phyloP scores from a whole-genome alignment of 35 echinoderm and acorn worm genomes.

The Heliocidaris tuberculata region DNA sequence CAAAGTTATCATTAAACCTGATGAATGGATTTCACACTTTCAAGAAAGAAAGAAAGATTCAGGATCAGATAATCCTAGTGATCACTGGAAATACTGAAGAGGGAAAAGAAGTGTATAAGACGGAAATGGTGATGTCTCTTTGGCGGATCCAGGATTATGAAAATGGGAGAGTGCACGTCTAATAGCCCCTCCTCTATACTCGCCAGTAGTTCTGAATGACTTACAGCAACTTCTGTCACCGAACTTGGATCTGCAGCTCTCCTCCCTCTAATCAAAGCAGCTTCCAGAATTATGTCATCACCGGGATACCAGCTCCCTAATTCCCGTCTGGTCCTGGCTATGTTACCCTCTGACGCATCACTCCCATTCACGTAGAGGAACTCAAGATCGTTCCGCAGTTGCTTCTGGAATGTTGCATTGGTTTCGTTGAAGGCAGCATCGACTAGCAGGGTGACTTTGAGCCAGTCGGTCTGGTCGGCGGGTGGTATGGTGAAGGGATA shows the following conservation, averaged over 20 bases:
- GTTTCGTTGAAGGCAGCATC: background rate
- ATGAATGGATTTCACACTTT: too few relatives aligned
- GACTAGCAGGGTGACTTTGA: background rate
- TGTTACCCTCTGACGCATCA: background rate
- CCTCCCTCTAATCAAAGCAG: background rate
- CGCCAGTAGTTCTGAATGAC: background rate
- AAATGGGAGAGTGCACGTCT: background rate
- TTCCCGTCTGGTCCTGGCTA: background rate
- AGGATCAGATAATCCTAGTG: too few relatives aligned
- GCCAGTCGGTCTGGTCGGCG: background rate
- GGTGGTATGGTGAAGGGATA: background rate
- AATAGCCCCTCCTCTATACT: background rate
- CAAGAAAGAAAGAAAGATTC: too few relatives aligned
- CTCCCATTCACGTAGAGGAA: conserved; percentile 21
- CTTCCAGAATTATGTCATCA: background rate
- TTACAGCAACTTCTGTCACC: background rate
- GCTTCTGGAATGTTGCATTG: background rate
- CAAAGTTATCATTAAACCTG: too few relatives aligned
- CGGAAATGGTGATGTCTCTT: too few relatives aligned
- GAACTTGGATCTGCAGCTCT: conserved; percentile 23
- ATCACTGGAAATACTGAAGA: too few relatives aligned
- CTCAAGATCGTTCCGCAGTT: conserved; percentile 21
- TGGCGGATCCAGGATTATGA: background rate
- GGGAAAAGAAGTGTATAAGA: too few relatives aligned
- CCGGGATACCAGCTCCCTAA: background rate